Evolutionary conservation across 53 echinoderm and acorn worm species (phyloP).

Genomic region (Holothuria leucospilota): DNA sequence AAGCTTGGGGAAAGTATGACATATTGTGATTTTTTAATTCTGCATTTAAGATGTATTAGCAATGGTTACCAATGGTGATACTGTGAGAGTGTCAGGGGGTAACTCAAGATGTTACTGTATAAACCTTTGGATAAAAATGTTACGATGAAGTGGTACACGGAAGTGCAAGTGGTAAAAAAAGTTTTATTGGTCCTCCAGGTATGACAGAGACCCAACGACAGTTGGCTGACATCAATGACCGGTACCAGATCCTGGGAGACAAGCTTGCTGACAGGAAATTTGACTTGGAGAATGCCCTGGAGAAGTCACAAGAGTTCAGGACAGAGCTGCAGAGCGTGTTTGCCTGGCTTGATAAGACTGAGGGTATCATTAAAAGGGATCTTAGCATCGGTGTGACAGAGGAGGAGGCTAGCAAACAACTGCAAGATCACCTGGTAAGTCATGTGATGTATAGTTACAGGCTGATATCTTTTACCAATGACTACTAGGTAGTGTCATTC

Average conservation of each 20-base stretch:
- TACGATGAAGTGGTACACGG: not conserved
- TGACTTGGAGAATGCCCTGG: constrained; percentile 87
- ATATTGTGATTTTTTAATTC: no score
- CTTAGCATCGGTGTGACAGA: constrained; percentile 71
- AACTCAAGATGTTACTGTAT: not conserved
- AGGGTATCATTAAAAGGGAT: constrained; percentile 69
- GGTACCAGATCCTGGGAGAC: constrained; percentile 88
- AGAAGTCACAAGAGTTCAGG: constrained; percentile 80
- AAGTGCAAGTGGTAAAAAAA: not conserved
- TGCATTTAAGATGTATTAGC: no score
- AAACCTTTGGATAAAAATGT: not conserved
- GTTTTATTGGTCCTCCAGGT: constrained; percentile 40
- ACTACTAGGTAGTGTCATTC: no score
- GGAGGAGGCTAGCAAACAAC: constrained; percentile 77
- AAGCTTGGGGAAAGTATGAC: no score
- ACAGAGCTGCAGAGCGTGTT: constrained; percentile 76
- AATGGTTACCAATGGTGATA: no score
- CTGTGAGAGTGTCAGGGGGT: no score
- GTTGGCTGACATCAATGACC: constrained; percentile 86
- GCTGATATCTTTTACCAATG: no score
- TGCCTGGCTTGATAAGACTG: constrained; percentile 84
- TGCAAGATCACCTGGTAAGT: constrained; percentile 89
- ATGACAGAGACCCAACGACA: constrained; percentile 86
- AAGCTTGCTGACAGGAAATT: constrained; percentile 87
- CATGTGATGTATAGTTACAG: not conserved